A percentile compares a stretch with the other conserved stretches of the same genome.
phyloP scores from a whole-genome alignment of 2,797 vertebrate species.

The Microctenopoma stevenorrisi region DNA sequence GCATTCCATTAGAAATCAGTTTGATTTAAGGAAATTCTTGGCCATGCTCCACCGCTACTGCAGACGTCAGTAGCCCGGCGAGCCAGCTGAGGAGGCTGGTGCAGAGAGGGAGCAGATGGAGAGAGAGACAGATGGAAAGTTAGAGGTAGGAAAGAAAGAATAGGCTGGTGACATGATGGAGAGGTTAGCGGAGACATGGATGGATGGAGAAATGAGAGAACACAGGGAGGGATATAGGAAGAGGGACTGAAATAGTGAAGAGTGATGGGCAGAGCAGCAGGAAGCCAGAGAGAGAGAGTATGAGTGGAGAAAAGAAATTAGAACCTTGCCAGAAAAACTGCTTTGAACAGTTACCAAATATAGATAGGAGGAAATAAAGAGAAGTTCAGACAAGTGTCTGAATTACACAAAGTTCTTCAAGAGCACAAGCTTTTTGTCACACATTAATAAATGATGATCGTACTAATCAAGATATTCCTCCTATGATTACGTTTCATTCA shows the following conservation, averaged over 20 bases:
- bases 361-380: constrained; percentile 8
- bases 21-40: constrained; percentile 73
- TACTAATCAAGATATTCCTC: too few relatives aligned
- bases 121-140: constrained; percentile 42
- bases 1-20: constrained; percentile 60
- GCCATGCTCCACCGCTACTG: constrained; percentile 59
- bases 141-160: constrained; percentile 51
- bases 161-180: constrained; percentile 56
- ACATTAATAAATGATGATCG: background rate
- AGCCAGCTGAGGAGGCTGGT: constrained; percentile 40
- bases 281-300: constrained; percentile 5
- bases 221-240: constrained; percentile 25
- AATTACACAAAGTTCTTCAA: background rate
- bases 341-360: constrained; percentile 18
- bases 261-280: constrained; percentile 32
- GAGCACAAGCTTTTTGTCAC: background rate
- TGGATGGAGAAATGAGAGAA: constrained; percentile 43
- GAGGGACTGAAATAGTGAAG: constrained; percentile 35
- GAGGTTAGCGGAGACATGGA: constrained; percentile 40
- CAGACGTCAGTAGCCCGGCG: constrained; percentile 70
- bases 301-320: constrained; percentile 14
- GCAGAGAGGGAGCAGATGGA: constrained; percentile 47
- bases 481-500: too few relatives aligned
- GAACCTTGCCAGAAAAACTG: constrained; percentile 12
- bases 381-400: background rate